Evolutionary conservation across 2,888 invertebrate genomes (phyloP).

Genomic region (Dryocosmus kuriphilus): DNA sequence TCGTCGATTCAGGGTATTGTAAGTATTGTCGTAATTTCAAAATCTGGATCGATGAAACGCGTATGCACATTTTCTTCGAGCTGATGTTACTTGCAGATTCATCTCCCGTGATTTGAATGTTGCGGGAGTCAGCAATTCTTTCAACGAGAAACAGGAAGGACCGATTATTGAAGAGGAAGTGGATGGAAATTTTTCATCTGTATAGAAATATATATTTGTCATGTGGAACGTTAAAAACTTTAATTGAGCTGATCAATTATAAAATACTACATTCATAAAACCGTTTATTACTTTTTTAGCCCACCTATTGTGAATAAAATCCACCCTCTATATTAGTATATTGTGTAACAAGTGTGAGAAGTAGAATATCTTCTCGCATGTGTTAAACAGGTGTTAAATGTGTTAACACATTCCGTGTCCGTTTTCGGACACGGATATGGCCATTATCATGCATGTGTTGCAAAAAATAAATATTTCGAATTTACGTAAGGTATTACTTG

Average conservation of each 20-base stretch:
- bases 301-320: too few species aligned
- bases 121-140: background rate
- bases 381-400: too few species aligned
- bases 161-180: background rate
- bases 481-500: too few species aligned
- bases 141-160: background rate
- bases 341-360: too few species aligned
- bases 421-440: too few species aligned
- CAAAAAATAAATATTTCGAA: too few species aligned
- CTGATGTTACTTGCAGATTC: conserved; percentile 22
- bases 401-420: too few species aligned
- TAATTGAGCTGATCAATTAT: background rate
- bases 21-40: conserved; percentile 19
- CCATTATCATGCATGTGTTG: too few species aligned
- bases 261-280: background rate
- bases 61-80: conserved; percentile 8
- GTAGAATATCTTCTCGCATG: too few species aligned
- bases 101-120: background rate
- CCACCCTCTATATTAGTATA: too few species aligned
- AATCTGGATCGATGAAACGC: conserved; percentile 3
- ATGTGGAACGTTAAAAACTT: background rate
- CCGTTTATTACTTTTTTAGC: too few species aligned
- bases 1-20: conserved; percentile 17
- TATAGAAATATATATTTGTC: background rate
- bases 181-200: background rate